Base-by-base conservation (phyloP, 2,888 invertebrate genomes). In the Scelioninae gen. 2 region DNA sequence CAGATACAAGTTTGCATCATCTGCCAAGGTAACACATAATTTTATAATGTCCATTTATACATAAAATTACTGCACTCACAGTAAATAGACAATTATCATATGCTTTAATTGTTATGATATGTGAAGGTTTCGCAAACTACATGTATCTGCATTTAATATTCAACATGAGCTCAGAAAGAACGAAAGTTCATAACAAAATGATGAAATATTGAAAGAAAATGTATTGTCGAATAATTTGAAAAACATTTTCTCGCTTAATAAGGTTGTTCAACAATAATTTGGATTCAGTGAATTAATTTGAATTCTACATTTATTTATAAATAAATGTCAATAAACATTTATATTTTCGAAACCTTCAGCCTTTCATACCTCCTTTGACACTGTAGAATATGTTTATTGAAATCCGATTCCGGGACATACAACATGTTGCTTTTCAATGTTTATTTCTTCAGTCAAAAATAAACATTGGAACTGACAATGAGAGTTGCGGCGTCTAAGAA, bases 391-490 rank as follows among this genome's bases (percentile, higher is more conserved):
- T n/a, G n/a, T n/a, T n/a, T n/a, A n/a, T n/a, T n/a, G n/a, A 4
- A 22, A 22, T 4, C 22, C 22, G 5, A 22, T 22, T n/a, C n/a
- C n/a, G n/a, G n/a, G n/a, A n/a, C n/a, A n/a, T n/a, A n/a, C n/a
- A n/a, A n/a, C n/a, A n/a, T n/a, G n/a, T n/a, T n/a, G n/a, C 22
- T 22, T 22, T 22, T 5, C 7, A 9, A 6, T 2, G 5, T 31
- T 2, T 31, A 2, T 31, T 9, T 31, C 16, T 39, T 4, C 16
- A 18, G 41, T 41, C 55, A 55, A 55, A 55, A 41, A 28, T 7
- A 39, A 25, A 19, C 41, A n/a, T 22, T 57, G 35, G 16, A 22
- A 58, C 41, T 46, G 58, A 72, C 72, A 72, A 65, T 60, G 55
- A 55, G 53, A 15, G 18, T 53, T 65, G 64, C 60, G 25, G 48